Base-by-base conservation (phyloP, 1,140 invertebrate species). In the Lepidotrigona ventralis region DNA sequence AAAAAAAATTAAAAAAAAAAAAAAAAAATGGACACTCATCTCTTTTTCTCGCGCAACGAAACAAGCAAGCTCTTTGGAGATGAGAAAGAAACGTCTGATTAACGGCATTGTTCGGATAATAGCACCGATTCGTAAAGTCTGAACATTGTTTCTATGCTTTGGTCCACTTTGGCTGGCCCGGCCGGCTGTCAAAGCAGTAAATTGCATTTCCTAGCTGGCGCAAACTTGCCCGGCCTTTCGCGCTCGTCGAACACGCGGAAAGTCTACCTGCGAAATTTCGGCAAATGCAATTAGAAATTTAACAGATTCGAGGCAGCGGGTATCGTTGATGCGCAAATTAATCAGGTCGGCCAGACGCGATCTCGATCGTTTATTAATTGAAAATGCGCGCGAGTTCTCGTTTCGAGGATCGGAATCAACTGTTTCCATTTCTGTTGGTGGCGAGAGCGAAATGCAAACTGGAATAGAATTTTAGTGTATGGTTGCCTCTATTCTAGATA, bases 31-130 rank as follows among this genome's bases (percentile, higher is more conserved):
- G 14, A 8, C 14, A 53, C 17, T 2, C 23, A 9, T 29, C 29
- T 39, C 29, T 14, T 33, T 66, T 17, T 5, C 23, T 5, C 11
- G 68, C 26, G 5, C 51, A 39, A 73, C 8, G 17, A 39, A 75
- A 17, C 51, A 6, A 15, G 19, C 26, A 26, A 1, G 0, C 4
- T 71, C 54, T n/a, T n/a, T 23, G 4, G 12, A 1, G 11, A 46
- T 53, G 64, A 74, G 26, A 74, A 83, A 84, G 83, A 86, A 56
- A 78, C 86, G 79, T 26, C 70, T 84, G 81, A 88, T 87, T 87
- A 88, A 78, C 73, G 66, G 83, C 85, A 87, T 87, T 88, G 87
- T 88, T 76, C 69, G 63, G 83, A 75, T 85, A 89, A 84, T 84
- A 68, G 71, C 73, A 79, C 56, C 66, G 79, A 86, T 79, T 81